Base-by-base conservation (phyloP, 2,113 vertebrate genomes). In the Psilopsiagon aymara region DNA sequence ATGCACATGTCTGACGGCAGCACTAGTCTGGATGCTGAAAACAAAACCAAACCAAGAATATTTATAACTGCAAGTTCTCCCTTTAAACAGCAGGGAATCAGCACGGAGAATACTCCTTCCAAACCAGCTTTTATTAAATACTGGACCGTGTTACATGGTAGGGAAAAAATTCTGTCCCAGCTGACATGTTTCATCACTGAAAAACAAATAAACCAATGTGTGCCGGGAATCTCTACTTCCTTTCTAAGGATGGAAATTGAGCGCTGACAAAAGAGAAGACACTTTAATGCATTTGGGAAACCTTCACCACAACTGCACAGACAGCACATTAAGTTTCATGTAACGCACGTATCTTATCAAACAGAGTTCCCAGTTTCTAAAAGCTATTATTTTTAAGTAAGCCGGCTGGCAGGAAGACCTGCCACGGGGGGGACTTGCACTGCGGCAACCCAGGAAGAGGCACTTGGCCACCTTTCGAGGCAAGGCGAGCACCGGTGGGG, bases 321-420 rank as follows among this genome's bases (percentile, higher is more conserved):
- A 12, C 23, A 0, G 4, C 44, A 4, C 0, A 9, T 41, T 29
- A 29, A 55, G 13, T 7, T n/a, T 11, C 11, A 44, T 57, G 41
- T 3, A 27, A 29, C 53, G 7, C 23, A 0, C 27, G 27, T 27
- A 27, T 18, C 29, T 82, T 46, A 75, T 28, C 47, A 33, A 16
- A 25, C 13, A 7, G 9, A 0, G 16, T 10, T 68, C 9, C 39
- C 39, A 52, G 0, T 0, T 28, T 33, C 3, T 1, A 10, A 51
- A 33, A 75, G 35, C 52, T 8, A 5, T 4, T 41, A 17, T 23
- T 90, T 76, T 43, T 8, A 37, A 73, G 18, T 6, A 39, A 64
- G 81, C 5, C 69, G 4, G 33, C 66, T 10, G 67, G 27, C 60
- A 4, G 35, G 33, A 31, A 27, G 66, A 17, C 16, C 52, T 76